Conservation (phyloP, 1,140 invertebrate species). For the Philopotamus ludificatus region DNA sequence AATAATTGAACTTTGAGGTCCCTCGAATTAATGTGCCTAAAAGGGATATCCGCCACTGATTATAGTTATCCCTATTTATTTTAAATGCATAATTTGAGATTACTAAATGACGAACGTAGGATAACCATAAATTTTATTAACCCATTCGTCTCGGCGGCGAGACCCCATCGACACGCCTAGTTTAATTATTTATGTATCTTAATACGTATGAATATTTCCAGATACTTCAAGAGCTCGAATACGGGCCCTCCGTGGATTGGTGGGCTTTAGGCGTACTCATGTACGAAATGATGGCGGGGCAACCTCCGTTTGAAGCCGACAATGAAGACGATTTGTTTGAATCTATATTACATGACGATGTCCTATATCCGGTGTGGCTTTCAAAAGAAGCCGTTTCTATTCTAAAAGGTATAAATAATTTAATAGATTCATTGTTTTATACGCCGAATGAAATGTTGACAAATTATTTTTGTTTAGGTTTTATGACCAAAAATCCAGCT, state of each 20-base stretch:
- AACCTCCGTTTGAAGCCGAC: constrained; percentile 98
- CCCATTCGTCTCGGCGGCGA: not conserved
- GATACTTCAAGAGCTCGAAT: constrained; percentile 91
- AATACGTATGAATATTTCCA: constrained; percentile 35
- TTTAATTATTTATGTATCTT: constrained; percentile 17
- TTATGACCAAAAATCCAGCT: constrained; percentile 97
- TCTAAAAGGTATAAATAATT: constrained; percentile 73
- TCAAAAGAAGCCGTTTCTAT: constrained; percentile 95
- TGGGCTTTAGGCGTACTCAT: constrained; percentile 98
- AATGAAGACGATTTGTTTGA: constrained; percentile 99
- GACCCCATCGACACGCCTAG: no score
- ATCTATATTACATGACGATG: constrained; percentile 96
- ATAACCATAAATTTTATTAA: not conserved
- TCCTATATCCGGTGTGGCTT: constrained; percentile 97
- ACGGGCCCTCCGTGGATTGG: constrained; percentile 98
- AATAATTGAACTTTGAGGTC: no score
- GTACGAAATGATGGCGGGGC: constrained; percentile 99
- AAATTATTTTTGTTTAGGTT: constrained; percentile 58
- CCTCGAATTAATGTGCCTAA: no score
- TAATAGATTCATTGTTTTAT: constrained; percentile 4
- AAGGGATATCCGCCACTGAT: no score
- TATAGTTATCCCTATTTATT: no score
- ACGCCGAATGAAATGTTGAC: not conserved
- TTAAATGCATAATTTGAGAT: no score
- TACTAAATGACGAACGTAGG: no score